Conservation (phyloP, 2,888 invertebrate genomes). For the Sepiola atlantica region DNA sequence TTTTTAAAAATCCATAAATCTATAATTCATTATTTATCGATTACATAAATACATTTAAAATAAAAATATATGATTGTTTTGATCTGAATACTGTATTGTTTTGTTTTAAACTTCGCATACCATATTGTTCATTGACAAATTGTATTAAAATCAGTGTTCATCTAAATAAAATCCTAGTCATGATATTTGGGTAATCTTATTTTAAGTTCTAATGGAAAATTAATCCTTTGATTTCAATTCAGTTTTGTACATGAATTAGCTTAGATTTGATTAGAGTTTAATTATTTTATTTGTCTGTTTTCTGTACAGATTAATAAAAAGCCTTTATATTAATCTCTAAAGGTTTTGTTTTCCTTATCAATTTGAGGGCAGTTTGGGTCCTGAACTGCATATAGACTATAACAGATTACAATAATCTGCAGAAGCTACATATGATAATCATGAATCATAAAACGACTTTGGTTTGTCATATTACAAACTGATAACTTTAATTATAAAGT, state of each 20-base stretch:
- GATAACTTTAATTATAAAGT: not conserved
- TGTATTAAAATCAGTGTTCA: not conserved
- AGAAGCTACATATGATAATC: conserved; percentile 5
- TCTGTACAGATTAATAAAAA: not conserved
- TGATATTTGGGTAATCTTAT: conserved; percentile 32
- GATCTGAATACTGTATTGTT: not conserved
- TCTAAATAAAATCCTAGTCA: not conserved
- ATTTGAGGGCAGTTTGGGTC: conserved; percentile 32
- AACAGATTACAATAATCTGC: not conserved
- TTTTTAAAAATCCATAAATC: not conserved
- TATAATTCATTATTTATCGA: not conserved
- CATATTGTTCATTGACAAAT: too few species aligned
- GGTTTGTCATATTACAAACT: not conserved
- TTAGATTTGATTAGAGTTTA: not conserved
- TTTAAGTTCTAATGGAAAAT: not conserved
- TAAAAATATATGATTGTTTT: not conserved
- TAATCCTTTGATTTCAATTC: not conserved
- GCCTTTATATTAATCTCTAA: not conserved
- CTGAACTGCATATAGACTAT: not conserved
- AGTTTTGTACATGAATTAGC: not conserved
- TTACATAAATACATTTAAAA: not conserved
- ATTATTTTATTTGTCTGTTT: not conserved
- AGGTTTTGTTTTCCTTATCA: not conserved
- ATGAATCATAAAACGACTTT: not conserved
- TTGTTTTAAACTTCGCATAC: too few species aligned